Evolutionary conservation across 2,888 invertebrate species (phyloP), one percentile per base, ranked within the genome.

Genomic region (Platycheirus rosarum): DNA sequence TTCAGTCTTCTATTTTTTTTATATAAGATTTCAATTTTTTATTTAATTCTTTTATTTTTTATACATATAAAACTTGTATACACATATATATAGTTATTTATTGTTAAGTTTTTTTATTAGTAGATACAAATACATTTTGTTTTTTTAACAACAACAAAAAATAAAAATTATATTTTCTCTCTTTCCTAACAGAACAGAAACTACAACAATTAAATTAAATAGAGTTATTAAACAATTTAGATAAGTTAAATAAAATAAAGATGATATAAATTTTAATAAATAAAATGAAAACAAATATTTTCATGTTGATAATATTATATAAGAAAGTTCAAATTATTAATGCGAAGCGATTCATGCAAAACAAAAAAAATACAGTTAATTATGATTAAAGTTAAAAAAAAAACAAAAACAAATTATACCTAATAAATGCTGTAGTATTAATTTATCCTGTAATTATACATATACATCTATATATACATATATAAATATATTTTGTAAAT

Each of bases 301-400:
- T 82, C 77, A 77, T 82, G 82, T 82, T 82, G 77, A 82, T 82
- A 82, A 82, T 82, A 76, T 80, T 75, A 29, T 77, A 49, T 77
- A 73, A 77, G 69, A 77, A 82, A 82, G 77, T 82, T 77, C 82
- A 82, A 82, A 82, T 82, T 66, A 82, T 73, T 62, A 16, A 74
- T 74, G 80, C 60, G 66, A 71, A 76, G 48, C 60, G 53, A 76
- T 76, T 49, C 60, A 80, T 70, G 70, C 60, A 76, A 65, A 44
- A 44, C 60, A 48, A 49, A 53, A 7, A 23, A 68, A 32, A 49
- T 20, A 73, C 68, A 40, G 68, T 73, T 77, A 68, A 77, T 70
- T 76, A 76, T 82, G 71, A 55, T 53, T 60, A 70, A 66, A 42
- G 20, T 40, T 16, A 51, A 40, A 37, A 44, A 49, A 42, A n/a